Evolutionary conservation across 2,888 invertebrate genomes (phyloP).

Genomic region (Megamerina dolium): DNA sequence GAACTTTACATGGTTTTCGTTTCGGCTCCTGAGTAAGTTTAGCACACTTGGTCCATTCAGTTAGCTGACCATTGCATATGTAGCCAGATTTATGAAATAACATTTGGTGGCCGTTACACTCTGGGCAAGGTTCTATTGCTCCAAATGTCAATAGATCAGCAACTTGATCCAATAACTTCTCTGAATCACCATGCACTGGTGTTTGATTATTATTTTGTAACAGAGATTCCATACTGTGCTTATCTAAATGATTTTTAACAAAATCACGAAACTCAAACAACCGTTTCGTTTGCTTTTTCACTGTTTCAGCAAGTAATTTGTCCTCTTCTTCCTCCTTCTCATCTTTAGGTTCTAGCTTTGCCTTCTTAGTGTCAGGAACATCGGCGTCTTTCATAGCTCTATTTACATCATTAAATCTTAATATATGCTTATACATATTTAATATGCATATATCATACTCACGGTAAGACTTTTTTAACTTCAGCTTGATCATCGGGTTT

Average conservation of each 20-base stretch:
- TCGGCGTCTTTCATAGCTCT: conserved; percentile 50
- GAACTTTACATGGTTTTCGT: conserved; percentile 64
- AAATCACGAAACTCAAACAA: conserved; percentile 61
- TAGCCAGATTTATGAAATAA: conserved; percentile 70
- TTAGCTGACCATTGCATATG: conserved; percentile 65
- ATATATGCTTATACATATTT: not conserved
- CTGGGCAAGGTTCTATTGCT: conserved; percentile 65
- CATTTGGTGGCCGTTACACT: conserved; percentile 72
- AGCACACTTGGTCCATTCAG: conserved; percentile 85
- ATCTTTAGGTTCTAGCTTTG: conserved; percentile 60
- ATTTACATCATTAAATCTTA: not conserved
- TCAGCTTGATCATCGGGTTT: conserved; percentile 64
- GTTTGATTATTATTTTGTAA: conserved; percentile 69
- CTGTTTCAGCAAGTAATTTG: conserved; percentile 55
- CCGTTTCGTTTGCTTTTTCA: conserved; percentile 35
- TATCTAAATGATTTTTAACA: conserved; percentile 56
- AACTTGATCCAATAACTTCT: conserved; percentile 59
- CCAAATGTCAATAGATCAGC: conserved; percentile 89
- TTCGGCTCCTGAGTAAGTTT: conserved; percentile 66
- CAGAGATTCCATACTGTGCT: conserved; percentile 57
- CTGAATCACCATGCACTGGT: conserved; percentile 60
- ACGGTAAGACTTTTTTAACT: conserved; percentile 62
- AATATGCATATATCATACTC: conserved; percentile 38
- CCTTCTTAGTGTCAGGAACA: conserved; percentile 60
- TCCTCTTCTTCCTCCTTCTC: conserved; percentile 54